phyloP scores from a whole-genome alignment of 1,140 invertebrate genomes.

The Nilaparvata lugens region DNA sequence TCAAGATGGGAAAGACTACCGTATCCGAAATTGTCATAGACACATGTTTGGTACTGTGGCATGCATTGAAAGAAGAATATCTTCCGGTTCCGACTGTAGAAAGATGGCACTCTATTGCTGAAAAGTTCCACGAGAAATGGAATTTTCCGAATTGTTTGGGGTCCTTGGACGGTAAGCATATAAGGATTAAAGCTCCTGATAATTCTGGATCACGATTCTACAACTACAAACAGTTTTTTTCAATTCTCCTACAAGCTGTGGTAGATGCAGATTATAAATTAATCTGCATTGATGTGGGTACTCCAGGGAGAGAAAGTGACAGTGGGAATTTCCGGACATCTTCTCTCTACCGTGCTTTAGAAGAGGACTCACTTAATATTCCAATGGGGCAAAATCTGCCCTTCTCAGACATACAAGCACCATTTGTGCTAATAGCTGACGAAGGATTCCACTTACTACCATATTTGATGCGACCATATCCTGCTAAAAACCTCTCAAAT shows the following conservation, averaged over 20 bases:
- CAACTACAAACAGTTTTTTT: constrained; percentile 36
- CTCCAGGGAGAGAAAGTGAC: too few species aligned
- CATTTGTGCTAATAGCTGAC: too few species aligned
- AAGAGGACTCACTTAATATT: too few species aligned
- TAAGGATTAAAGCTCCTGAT: constrained; percentile 27
- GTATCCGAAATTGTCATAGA: too few species aligned
- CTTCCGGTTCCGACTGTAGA: constrained; percentile 23
- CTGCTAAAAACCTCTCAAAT: too few species aligned
- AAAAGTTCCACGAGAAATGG: constrained; percentile 30
- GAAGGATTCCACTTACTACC: too few species aligned
- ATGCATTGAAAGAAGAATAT: not conserved
- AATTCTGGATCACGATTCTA: constrained; percentile 31
- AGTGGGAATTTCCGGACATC: too few species aligned
- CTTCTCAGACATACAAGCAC: too few species aligned
- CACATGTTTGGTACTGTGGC: not conserved
- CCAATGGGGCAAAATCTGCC: too few species aligned
- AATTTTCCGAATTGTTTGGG: constrained; percentile 36
- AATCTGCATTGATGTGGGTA: constrained; percentile 31
- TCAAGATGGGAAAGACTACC: not conserved
- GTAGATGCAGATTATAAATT: constrained; percentile 36
- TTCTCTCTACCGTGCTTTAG: too few species aligned
- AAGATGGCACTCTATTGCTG: constrained; percentile 20
- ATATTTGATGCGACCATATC: too few species aligned
- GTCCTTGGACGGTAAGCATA: too few species aligned
- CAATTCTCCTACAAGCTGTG: constrained; percentile 17